Percentiles rank a stretch among this genome's conserved stretches.
Evolutionary conservation across 2,113 vertebrate genomes (phyloP).

Genomic region (Glareola pratincola): DNA sequence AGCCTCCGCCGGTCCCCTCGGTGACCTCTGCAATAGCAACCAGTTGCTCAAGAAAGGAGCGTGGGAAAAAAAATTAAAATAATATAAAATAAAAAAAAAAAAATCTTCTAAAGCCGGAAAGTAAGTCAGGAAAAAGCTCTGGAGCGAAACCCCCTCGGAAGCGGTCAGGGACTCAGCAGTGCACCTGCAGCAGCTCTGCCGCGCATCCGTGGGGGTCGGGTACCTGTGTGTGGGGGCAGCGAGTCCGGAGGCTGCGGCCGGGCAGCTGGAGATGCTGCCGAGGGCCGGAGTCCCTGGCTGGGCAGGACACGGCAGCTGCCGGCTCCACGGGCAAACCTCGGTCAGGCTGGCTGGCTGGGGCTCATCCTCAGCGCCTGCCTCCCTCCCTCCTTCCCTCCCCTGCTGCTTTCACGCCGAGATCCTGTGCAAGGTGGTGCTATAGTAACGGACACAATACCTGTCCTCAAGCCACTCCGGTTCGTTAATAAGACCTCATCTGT

Average conservation of each 20-base stretch:
- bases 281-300: neutral
- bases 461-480: conserved; percentile 56
- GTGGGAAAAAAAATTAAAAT: neutral
- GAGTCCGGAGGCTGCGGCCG: neutral
- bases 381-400: conserved; percentile 14
- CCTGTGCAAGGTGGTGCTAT: conserved; percentile 70
- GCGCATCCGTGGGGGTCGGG: neutral
- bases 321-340: neutral
- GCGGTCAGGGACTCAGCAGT: neutral
- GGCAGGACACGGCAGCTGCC: neutral
- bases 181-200: neutral
- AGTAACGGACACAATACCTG: conserved; percentile 76
- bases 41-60: conserved; percentile 35
- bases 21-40: conserved; percentile 15
- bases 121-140: neutral
- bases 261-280: neutral
- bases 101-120: neutral
- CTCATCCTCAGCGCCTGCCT: conserved; percentile 37
- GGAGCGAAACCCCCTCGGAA: neutral
- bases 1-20: neutral
- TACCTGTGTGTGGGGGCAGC: neutral
- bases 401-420: neutral
- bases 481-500: conserved; percentile 56
- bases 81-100: neutral
- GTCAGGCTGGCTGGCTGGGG: neutral